Evolutionary conservation across 2,113 vertebrate species (phyloP).

Genomic region (Oncorhynchus keta): DNA sequence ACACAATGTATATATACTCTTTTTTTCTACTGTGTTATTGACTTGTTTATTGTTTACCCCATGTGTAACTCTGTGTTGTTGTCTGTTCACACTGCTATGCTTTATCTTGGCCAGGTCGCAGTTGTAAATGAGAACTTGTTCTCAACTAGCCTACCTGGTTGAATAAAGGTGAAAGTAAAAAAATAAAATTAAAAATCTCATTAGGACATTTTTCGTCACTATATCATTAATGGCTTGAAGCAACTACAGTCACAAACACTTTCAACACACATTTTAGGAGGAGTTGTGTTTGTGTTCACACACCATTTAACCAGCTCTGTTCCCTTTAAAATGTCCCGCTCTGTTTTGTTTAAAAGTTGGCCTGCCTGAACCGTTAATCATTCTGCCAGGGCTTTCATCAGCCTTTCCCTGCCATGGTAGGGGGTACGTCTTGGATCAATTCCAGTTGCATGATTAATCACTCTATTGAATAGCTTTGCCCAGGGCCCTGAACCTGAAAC

Average conservation of each 20-base stretch:
- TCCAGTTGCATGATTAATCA: conserved; percentile 13
- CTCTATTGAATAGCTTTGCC: conserved; percentile 9
- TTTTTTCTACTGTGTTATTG: too few species aligned
- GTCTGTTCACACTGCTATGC: too few species aligned
- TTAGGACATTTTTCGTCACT: neutral
- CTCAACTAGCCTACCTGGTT: too few species aligned
- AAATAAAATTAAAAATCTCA: neutral
- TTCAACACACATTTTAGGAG: neutral
- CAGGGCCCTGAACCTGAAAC: conserved; percentile 2
- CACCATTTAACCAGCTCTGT: neutral
- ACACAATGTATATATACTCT: too few species aligned
- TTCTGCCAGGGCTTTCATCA: neutral
- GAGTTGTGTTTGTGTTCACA: neutral
- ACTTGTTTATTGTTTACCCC: too few species aligned
- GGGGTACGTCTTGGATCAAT: conserved; percentile 10
- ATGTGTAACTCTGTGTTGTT: too few species aligned
- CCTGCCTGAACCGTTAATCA: neutral
- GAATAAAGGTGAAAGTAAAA: too few species aligned
- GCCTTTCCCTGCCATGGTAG: neutral
- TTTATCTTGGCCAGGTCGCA: too few species aligned
- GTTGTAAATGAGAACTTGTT: too few species aligned
- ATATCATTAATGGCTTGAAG: neutral
- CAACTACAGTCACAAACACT: neutral
- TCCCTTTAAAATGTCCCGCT: neutral
- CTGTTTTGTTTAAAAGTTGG: neutral